A percentile compares a stretch with the other conserved stretches of the same genome.
Evolutionary conservation across 2,113 vertebrate genomes (phyloP).

Genomic region (Orthonyx spaldingii): DNA sequence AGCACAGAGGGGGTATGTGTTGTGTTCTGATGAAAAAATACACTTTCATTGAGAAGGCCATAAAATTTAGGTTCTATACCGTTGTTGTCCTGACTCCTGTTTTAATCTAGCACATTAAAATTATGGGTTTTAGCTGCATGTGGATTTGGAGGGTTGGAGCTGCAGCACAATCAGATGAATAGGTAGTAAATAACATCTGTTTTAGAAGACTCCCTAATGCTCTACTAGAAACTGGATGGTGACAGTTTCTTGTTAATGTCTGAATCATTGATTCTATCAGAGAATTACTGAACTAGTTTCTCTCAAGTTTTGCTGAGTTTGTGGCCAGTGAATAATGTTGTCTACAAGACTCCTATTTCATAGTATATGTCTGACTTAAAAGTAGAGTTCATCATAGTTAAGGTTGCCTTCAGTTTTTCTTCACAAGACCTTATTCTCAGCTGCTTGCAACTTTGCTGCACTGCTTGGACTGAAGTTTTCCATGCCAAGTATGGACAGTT

Average conservation of each 20-base stretch:
- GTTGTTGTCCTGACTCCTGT: not conserved
- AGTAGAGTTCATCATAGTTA: not conserved
- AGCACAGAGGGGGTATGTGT: not conserved
- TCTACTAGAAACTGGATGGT: not conserved
- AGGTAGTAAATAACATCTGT: not conserved
- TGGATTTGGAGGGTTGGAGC: not conserved
- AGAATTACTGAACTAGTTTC: not conserved
- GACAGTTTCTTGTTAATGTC: not conserved
- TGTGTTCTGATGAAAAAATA: not conserved
- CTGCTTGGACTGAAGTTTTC: conserved; percentile 44
- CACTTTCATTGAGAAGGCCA: not conserved
- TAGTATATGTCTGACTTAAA: not conserved
- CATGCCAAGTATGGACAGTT: conserved; percentile 55
- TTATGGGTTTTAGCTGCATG: not conserved
- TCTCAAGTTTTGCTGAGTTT: not conserved
- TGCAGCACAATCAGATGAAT: not conserved
- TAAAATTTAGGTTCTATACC: not conserved
- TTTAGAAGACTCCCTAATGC: not conserved
- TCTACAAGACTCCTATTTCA: not conserved
- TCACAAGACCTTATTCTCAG: not conserved
- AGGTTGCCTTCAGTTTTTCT: not conserved
- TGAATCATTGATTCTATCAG: not conserved
- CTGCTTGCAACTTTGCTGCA: not conserved
- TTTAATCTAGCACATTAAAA: not conserved
- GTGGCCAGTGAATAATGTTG: not conserved